Evolutionary conservation across 2,797 vertebrate species (phyloP).

Genomic region (Rallus crepitans): DNA sequence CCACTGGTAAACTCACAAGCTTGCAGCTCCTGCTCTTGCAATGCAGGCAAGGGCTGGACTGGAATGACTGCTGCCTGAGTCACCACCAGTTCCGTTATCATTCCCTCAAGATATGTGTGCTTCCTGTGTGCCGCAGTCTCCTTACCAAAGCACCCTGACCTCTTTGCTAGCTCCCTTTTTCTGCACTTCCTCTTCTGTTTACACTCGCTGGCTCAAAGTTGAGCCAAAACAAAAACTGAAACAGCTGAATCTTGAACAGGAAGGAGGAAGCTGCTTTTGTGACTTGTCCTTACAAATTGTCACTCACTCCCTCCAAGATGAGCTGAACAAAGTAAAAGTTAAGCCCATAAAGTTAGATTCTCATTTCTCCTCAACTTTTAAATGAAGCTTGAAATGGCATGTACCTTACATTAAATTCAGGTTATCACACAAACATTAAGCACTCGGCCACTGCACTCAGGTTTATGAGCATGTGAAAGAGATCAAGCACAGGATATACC

Average conservation of each 20-base stretch:
- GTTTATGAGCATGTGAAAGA: not conserved
- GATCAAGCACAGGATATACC: not conserved
- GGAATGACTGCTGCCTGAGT: not conserved
- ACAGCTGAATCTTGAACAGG: not conserved
- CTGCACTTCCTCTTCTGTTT: not conserved
- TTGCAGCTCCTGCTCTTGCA: not conserved
- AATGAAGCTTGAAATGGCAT: slow-evolving; percentile 18
- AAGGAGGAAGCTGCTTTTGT: not conserved
- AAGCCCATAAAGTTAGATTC: not conserved
- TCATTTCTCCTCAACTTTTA: not conserved
- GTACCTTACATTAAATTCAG: not conserved
- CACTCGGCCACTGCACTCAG: not conserved
- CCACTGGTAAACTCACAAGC: not conserved
- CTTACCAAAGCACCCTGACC: not conserved
- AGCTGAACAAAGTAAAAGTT: not conserved
- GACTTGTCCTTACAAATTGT: not conserved
- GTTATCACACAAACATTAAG: not conserved
- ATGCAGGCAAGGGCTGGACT: not conserved
- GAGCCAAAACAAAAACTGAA: slow-evolving; percentile 21
- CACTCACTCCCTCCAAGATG: not conserved
- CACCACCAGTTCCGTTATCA: not conserved
- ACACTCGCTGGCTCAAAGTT: not conserved
- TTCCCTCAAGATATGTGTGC: not conserved
- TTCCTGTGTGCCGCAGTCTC: not conserved
- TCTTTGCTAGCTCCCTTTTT: not conserved